phyloP scores from a whole-genome alignment of 2,888 invertebrate species.

The Papilio demoleus region DNA sequence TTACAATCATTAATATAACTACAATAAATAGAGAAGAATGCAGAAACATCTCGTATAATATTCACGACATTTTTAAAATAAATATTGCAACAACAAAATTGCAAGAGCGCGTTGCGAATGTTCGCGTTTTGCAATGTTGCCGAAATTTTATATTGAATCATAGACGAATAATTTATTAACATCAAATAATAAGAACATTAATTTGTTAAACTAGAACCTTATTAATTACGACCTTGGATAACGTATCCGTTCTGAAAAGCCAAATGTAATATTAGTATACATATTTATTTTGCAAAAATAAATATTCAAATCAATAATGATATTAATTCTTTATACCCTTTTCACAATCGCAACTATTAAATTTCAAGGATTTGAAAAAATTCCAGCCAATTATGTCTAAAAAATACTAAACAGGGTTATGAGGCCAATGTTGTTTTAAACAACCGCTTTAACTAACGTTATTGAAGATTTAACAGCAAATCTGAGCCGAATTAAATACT shows the following conservation, averaged over 20 bases:
- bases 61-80: conserved; percentile 23
- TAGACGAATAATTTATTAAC: conserved; percentile 35
- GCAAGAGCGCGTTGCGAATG: conserved; percentile 33
- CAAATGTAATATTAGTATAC: neutral
- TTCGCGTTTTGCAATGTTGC: conserved; percentile 23
- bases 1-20: neutral
- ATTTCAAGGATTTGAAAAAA: neutral
- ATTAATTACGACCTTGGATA: conserved; percentile 24
- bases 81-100: conserved; percentile 27
- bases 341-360: neutral
- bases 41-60: neutral
- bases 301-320: neutral
- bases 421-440: too few species aligned
- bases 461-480: too few species aligned
- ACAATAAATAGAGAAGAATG: neutral
- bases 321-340: neutral
- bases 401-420: too few species aligned
- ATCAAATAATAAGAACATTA: conserved; percentile 7
- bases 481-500: too few species aligned
- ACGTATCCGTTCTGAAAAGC: neutral
- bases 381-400: too few species aligned
- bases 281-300: neutral
- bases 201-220: conserved; percentile 13
- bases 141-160: conserved; percentile 33
- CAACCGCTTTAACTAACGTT: too few species aligned